Base-by-base conservation (phyloP, 1,140 invertebrate species). In the Gryon sp. region DNA sequence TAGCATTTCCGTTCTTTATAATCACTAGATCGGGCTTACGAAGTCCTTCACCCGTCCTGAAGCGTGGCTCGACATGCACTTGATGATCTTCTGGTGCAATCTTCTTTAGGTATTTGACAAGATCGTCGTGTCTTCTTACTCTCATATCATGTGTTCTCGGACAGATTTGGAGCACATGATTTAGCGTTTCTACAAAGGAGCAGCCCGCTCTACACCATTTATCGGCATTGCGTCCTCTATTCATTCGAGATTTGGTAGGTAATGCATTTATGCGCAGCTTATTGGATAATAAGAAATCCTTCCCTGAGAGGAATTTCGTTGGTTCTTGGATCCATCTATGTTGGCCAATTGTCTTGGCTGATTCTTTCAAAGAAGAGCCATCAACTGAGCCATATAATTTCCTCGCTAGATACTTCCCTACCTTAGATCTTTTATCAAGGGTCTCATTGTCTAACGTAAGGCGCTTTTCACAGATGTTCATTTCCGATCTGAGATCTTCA, bases 191-290 rank as follows among this genome's bases (percentile, higher is more conserved):
- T 0, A 8, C 0, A 0, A 0, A 26, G 4, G 2, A 6, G 12
- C 74, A 70, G 7, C 43, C 57, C 2, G 34, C 68, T 22, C 65
- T 34, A 11, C 63, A 68, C n/a, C n/a, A n/a, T n/a, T n/a, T n/a
- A n/a, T n/a, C n/a, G n/a, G n/a, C 2, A 30, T 30, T n/a, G 2
- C 7, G 2, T 8, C 26, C 26, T 30, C 26, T 30, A n/a, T 24
- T 4, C 3, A 24, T n/a, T 24, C 22, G 3, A 3, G 22, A 24
- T 24, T 24, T 24, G 3, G 22, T 24, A 24, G 22, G 22, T 8
- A 24, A 24, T 3, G 22, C 22, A 24, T 24, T 24, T 3, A 24
- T 24, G 22, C 22, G 22, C 22, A 24, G 8, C 8, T 8, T 24
- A 24, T n/a, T n/a, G n/a, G 22, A 24, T 24, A 24, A 24, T 24